Evolutionary conservation across 2,888 invertebrate species (phyloP).

Genomic region (Acanthacorydalis orientalis): DNA sequence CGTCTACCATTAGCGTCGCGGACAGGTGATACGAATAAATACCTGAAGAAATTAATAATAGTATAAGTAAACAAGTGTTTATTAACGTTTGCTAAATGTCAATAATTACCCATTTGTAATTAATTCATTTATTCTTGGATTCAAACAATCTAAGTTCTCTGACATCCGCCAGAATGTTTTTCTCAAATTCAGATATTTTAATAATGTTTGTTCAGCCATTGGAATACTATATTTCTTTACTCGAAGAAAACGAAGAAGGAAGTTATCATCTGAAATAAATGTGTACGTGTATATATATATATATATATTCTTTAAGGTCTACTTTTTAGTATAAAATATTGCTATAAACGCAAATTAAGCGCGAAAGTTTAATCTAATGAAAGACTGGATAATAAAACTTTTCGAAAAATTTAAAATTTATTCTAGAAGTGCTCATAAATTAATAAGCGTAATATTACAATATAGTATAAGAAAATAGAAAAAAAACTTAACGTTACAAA

Average conservation of each 20-base stretch:
- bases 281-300: slow-evolving; percentile 10
- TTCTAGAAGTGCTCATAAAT: no score
- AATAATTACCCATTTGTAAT: slow-evolving; percentile 41
- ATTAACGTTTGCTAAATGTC: neutral
- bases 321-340: no score
- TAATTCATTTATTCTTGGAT: slow-evolving; percentile 42
- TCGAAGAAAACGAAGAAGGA: slow-evolving; percentile 56
- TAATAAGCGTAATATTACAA: no score
- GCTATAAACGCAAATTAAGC: no score
- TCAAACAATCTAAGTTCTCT: slow-evolving; percentile 44
- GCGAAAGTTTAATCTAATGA: no score
- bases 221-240: slow-evolving; percentile 64
- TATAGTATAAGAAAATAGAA: no score
- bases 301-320: no score
- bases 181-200: slow-evolving; percentile 61
- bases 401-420: no score
- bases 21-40: slow-evolving; percentile 57
- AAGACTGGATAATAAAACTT: no score
- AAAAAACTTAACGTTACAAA: no score
- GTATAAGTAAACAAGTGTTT: slow-evolving; percentile 1
- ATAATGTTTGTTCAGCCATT: slow-evolving; percentile 58
- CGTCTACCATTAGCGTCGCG: slow-evolving; percentile 55
- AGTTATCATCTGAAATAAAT: slow-evolving; percentile 42
- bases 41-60: slow-evolving; percentile 29
- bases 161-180: slow-evolving; percentile 49